These are phyloP conservation scores for Rotaria sp. DNA, from an alignment of 2,888 invertebrate genomes.

Conservation along the genomic window DNA sequence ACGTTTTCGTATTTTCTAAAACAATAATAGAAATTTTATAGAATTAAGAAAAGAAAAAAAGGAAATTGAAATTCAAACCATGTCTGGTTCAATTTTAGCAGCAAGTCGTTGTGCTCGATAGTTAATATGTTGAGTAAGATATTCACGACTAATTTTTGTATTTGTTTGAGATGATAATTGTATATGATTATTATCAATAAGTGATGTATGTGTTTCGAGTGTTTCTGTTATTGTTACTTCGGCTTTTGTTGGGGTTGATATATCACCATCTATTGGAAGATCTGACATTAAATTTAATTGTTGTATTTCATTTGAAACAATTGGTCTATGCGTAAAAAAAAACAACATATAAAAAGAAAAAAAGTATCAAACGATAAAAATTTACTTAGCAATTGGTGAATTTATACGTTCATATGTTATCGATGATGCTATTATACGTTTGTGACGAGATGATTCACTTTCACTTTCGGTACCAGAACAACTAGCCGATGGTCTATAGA, in stretches of 20 bases:
- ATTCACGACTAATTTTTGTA: not conserved
- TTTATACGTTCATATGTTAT: not conserved
- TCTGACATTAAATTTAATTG: not conserved
- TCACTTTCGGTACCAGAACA: constrained; percentile 6
- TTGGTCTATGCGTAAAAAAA: not conserved
- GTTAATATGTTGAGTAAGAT: not conserved
- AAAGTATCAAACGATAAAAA: not conserved
- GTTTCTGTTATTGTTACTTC: not conserved
- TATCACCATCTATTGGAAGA: not conserved
- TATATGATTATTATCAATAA: not conserved
- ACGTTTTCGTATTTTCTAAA: not conserved
- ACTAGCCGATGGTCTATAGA: not conserved
- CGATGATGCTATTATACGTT: not conserved
- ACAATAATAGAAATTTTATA: not conserved
- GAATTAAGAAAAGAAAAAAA: not conserved
- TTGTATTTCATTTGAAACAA: not conserved
- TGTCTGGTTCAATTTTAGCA: not conserved
- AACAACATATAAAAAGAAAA: not conserved
- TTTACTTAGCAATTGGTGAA: not conserved
- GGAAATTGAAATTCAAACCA: not conserved
- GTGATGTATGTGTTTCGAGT: not conserved
- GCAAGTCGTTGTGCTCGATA: constrained; percentile 11
- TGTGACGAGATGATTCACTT: not conserved
- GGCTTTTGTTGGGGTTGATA: not conserved
- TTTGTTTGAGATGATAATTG: not conserved